These are phyloP conservation scores for Benitochromis conjunctus DNA, from an alignment of 2,113 vertebrate species.

Conservation along the genomic window DNA sequence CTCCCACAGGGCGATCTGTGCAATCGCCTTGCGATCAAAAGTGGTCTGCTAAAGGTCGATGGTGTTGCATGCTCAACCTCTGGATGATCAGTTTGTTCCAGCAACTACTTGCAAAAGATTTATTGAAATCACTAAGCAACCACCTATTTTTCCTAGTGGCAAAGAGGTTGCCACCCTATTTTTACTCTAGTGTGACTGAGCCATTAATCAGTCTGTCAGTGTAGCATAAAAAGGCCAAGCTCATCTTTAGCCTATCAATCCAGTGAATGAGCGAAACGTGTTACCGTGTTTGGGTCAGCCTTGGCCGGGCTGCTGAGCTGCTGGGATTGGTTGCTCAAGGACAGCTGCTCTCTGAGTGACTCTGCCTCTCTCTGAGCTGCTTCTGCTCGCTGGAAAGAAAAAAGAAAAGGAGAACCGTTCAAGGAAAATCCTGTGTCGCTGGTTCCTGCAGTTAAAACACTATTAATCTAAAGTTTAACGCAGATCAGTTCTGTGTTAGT, in stretches of 20 bases:
- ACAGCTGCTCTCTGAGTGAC: constrained; percentile 89
- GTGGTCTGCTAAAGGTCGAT: not conserved
- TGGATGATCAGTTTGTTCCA: not conserved
- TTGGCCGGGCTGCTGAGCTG: constrained; percentile 85
- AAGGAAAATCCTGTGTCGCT: not conserved
- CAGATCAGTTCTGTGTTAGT: not conserved
- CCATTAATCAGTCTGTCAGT: constrained; percentile 4
- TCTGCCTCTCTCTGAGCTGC: constrained; percentile 90
- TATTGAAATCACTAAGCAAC: not conserved
- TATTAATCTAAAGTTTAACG: not conserved
- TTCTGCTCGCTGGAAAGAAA: constrained; percentile 85
- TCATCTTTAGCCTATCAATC: constrained; percentile 28
- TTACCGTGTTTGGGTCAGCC: constrained; percentile 89
- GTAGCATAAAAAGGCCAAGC: not conserved
- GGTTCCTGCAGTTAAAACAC: not conserved
- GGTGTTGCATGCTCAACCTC: not conserved
- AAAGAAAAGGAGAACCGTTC: not conserved
- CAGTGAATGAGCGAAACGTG: constrained; percentile 4
- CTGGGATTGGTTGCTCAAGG: constrained; percentile 88
- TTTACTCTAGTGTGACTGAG: not conserved
- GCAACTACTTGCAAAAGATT: not conserved
- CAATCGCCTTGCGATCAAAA: not conserved
- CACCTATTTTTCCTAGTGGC: not conserved
- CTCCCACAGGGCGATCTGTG: not conserved
- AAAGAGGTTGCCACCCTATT: not conserved